Base-by-base conservation (phyloP, 2,113 vertebrate species). In the Poeciliopsis prolifica region DNA sequence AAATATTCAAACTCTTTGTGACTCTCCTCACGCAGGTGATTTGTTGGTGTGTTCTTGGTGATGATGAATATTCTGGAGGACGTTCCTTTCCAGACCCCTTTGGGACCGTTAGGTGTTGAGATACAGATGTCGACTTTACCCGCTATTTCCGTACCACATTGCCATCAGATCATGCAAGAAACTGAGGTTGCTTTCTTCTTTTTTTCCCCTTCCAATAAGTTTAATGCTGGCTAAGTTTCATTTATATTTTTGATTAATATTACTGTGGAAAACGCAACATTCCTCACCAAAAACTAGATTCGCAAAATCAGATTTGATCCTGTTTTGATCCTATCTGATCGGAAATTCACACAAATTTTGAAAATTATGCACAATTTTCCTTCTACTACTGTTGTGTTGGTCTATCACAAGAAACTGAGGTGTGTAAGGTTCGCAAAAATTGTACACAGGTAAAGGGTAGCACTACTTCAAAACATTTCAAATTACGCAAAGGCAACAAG, bases 1-100 rank as follows among this genome's bases (percentile, higher is more conserved):
- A 65, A 71, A 48, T 48, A 40, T 1, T 68, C 5, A 9, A 69
- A 22, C 2, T 68, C 2, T 4, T 1, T 33, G 1, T 77, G 30
- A 28, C 54, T 78, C 30, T 44, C 28, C 30, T 63, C 54, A 26
- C 77, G 48, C 70, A 85, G 85, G 48, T 61, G 4, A 33, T 30
- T 69, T 61, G 54, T 66, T 37, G 33, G n/a, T 54, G 62, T 17
- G 28, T n/a, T n/a, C 68, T 67, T 35, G 13, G 76, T 19, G 2
- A 97, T 97, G 96, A 96, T 97, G 96, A 96, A 84, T 81, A 86
- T 88, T 74, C 90, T 98, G 68, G 96, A 98, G 75, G 96, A 94
- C 5, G 75, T 99, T 70, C 95, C 95, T 1, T 98, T 99, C 92
- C 95, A 94, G 80, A 91, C 90, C 0, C 65, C 86, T 1, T 58